A percentile compares a stretch with the other conserved stretches of the same genome.
These are phyloP conservation scores for Clusia tigrina DNA, from an alignment of 2,888 invertebrate genomes.

Conservation along the genomic window DNA sequence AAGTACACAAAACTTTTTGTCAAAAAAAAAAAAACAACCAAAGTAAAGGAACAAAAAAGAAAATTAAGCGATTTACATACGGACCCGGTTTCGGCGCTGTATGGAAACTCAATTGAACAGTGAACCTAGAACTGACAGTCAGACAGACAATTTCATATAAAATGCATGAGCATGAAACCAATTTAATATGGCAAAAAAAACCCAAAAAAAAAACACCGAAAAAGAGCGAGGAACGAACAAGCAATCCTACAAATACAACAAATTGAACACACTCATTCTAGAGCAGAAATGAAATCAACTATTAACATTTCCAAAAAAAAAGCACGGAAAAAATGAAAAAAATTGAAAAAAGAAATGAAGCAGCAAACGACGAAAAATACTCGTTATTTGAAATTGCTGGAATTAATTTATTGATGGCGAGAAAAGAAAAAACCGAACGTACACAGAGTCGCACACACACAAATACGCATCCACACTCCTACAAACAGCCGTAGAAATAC, in stretches of 20 bases:
- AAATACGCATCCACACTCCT: not conserved
- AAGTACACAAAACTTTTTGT: not conserved
- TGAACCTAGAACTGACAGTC: not conserved
- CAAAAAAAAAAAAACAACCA: not conserved
- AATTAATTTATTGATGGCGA: conserved; percentile 20
- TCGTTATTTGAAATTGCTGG: conserved; percentile 19
- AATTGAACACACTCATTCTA: not conserved
- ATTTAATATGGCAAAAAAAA: conserved; percentile 36
- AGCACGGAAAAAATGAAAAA: not conserved
- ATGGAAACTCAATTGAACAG: no score
- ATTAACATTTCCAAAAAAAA: not conserved
- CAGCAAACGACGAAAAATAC: not conserved
- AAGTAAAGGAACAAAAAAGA: not conserved
- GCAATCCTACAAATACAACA: not conserved
- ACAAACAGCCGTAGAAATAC: not conserved
- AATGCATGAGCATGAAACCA: conserved; percentile 56
- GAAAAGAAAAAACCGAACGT: conserved; percentile 1
- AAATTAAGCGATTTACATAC: conserved; percentile 6
- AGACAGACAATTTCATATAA: conserved; percentile 52
- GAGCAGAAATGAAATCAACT: no score
- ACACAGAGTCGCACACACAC: not conserved
- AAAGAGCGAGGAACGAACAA: conserved; percentile 1
- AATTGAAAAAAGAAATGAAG: not conserved
- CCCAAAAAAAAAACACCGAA: conserved; percentile 10
- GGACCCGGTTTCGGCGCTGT: not conserved